Conservation (phyloP, 2,113 vertebrate species). For the chimpanzee (Pan troglodytes) region DNA sequence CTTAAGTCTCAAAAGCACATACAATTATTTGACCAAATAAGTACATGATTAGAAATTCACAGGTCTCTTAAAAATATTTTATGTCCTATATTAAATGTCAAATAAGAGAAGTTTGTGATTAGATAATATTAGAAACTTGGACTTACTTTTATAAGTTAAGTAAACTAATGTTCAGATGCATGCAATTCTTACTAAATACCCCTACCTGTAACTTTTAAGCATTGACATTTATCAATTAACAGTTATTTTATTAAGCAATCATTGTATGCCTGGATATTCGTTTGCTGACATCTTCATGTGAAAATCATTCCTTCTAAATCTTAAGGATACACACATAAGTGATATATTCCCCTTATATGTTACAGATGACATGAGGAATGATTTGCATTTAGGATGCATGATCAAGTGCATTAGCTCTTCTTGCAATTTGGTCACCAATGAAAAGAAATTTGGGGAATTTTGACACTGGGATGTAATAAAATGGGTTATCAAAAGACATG, state of each 20-base stretch:
- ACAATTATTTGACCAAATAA: constrained; percentile 10
- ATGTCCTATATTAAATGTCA: constrained; percentile 19
- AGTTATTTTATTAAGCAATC: neutral
- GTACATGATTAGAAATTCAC: constrained; percentile 1
- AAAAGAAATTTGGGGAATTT: neutral
- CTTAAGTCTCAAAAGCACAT: constrained; percentile 1
- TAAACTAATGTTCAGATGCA: neutral
- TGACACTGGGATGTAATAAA: neutral
- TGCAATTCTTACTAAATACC: neutral
- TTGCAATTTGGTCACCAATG: neutral
- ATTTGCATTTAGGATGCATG: neutral
- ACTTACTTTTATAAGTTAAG: neutral
- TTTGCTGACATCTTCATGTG: neutral
- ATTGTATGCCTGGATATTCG: too few relatives aligned
- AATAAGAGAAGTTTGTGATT: neutral
- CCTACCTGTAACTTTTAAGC: neutral
- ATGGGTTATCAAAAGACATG: neutral
- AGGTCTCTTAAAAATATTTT: neutral
- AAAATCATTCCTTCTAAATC: neutral
- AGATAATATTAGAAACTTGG: neutral
- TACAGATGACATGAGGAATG: neutral
- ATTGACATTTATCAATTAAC: neutral
- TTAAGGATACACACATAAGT: neutral
- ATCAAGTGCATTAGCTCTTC: neutral
- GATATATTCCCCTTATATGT: neutral